These are phyloP conservation scores for Eurystomus gularis DNA, from an alignment of 2,113 vertebrate species.

Conservation along the genomic window DNA sequence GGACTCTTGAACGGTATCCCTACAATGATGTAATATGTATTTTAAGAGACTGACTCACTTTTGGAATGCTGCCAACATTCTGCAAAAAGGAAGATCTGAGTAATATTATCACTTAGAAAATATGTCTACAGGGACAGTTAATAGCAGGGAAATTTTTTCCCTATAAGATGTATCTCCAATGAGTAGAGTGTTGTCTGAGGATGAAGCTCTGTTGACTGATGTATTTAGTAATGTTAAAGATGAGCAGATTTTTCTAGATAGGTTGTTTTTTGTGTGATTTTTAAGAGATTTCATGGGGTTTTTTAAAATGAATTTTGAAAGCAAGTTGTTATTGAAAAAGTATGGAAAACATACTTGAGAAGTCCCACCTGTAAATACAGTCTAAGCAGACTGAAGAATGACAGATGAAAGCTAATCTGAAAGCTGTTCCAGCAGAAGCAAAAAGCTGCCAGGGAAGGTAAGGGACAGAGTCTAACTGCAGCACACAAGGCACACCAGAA, in stretches of 20 bases:
- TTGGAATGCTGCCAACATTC: constrained; percentile 51
- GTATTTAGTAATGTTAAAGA: not conserved
- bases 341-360: not conserved
- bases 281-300: not conserved
- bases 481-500: not conserved
- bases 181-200: not conserved
- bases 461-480: not conserved
- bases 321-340: not conserved
- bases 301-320: not conserved
- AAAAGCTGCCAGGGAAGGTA: not conserved
- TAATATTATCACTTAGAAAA: constrained; percentile 39
- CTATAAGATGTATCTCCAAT: not conserved
- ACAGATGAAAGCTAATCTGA: not conserved
- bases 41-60: constrained; percentile 60
- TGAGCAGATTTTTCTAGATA: not conserved
- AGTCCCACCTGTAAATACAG: not conserved
- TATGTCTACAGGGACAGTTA: not conserved
- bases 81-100: constrained; percentile 45
- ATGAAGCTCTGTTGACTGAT: not conserved
- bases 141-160: not conserved
- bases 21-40: constrained; percentile 49
- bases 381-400: not conserved
- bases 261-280: too few relatives aligned
- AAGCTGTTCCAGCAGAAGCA: not conserved
- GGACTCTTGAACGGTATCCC: constrained; percentile 41